Percentiles rank a stretch among this genome's conserved stretches.
Conservation (phyloP, 1,140 invertebrate genomes). For the Venustaconcha ellipsiformis region DNA sequence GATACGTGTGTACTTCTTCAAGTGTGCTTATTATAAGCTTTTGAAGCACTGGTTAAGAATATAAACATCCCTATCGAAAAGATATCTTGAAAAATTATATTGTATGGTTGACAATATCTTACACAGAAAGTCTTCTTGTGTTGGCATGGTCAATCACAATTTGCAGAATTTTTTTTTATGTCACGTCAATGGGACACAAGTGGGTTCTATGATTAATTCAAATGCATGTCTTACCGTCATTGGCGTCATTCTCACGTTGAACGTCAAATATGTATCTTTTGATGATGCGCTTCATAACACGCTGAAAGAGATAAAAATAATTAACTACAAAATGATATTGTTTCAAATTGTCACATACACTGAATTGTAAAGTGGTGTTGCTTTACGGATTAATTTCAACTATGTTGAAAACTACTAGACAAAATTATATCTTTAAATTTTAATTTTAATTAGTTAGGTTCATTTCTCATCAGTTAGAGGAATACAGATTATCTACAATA, state of each 20-base stretch:
- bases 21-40: too few relatives aligned
- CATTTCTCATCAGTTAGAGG: too few relatives aligned
- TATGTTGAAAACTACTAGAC: too few relatives aligned
- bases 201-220: background rate
- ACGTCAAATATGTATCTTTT: constrained; percentile 63
- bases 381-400: too few relatives aligned
- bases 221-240: constrained; percentile 43
- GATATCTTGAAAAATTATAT: background rate
- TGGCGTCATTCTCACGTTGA: constrained; percentile 53
- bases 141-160: background rate
- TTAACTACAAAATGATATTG: too few relatives aligned
- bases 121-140: background rate
- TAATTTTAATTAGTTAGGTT: too few relatives aligned
- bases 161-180: background rate
- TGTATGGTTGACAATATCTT: background rate
- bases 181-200: background rate
- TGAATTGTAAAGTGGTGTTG: too few relatives aligned
- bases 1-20: too few relatives aligned
- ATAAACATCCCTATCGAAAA: background rate
- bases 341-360: too few relatives aligned
- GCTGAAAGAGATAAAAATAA: constrained; percentile 35
- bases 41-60: background rate
- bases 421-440: too few relatives aligned
- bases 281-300: constrained; percentile 62
- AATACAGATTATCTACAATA: too few relatives aligned